A percentile compares a stretch with the other conserved stretches of the same genome.
These are phyloP conservation scores for Tetragnatha versicolor DNA, from an alignment of 1,140 invertebrate species.

Conservation along the genomic window DNA sequence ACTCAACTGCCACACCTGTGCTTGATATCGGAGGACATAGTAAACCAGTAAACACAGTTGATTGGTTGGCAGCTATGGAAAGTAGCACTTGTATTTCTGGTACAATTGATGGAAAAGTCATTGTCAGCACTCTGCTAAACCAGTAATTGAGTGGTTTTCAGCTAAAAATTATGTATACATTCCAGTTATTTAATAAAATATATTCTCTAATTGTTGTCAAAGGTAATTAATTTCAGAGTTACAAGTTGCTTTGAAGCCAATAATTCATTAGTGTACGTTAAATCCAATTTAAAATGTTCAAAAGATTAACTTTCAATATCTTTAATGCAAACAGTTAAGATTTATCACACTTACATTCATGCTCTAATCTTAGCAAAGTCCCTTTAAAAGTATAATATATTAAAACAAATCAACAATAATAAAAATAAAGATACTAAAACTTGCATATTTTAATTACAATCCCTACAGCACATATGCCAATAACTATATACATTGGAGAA, in stretches of 20 bases:
- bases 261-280: too few relatives aligned
- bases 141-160: too few relatives aligned
- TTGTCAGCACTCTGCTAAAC: slow-evolving; percentile 70
- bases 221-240: too few relatives aligned
- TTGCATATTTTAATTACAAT: slow-evolving; percentile 52
- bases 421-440: slow-evolving; percentile 47
- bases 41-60: slow-evolving; percentile 69
- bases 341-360: slow-evolving; percentile 32
- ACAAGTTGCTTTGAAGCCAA: too few relatives aligned
- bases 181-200: too few relatives aligned
- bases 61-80: slow-evolving; percentile 73
- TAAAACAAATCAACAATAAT: slow-evolving; percentile 45
- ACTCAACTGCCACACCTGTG: neutral
- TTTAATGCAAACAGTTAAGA: too few relatives aligned
- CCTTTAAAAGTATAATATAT: slow-evolving; percentile 26
- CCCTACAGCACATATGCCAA: slow-evolving; percentile 35
- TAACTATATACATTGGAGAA: slow-evolving; percentile 4
- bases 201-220: too few relatives aligned
- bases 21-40: slow-evolving; percentile 68
- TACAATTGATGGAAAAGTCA: slow-evolving; percentile 70
- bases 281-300: too few relatives aligned
- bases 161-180: too few relatives aligned
- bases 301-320: too few relatives aligned
- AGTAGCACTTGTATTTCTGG: slow-evolving; percentile 72
- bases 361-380: slow-evolving; percentile 11